Evolutionary conservation across 2,113 vertebrate species (phyloP).

Genomic region (Zonotrichia leucophrys): DNA sequence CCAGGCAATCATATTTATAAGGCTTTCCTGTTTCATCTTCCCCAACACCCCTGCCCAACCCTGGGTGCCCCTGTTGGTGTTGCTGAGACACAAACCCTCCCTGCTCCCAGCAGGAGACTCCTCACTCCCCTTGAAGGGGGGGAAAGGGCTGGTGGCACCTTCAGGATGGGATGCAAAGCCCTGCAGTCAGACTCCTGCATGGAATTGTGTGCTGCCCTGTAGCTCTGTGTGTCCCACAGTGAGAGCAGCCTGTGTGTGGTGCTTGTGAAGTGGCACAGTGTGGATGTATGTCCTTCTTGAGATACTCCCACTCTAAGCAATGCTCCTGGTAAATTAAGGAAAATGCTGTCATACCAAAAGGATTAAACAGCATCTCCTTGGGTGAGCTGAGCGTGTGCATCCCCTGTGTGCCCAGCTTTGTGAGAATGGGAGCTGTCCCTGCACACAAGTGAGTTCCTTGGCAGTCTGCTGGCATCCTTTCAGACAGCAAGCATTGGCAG

Average conservation of each 20-base stretch:
- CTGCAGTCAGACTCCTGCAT: background rate
- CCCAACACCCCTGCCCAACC: background rate
- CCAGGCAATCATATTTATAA: no score
- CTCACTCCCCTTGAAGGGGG: background rate
- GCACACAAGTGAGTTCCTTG: background rate
- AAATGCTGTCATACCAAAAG: background rate
- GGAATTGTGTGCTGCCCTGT: background rate
- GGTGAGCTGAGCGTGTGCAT: background rate
- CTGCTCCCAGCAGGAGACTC: background rate
- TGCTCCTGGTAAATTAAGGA: background rate
- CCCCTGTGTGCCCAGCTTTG: background rate
- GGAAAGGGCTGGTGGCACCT: background rate
- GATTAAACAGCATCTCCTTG: constrained; percentile 3
- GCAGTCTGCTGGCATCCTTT: constrained; percentile 22
- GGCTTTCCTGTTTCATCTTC: no score
- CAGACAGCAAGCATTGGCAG: background rate
- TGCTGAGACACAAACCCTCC: background rate
- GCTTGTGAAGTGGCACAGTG: background rate
- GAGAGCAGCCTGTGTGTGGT: constrained; percentile 33
- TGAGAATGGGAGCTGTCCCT: background rate
- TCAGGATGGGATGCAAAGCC: background rate
- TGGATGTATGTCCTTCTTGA: background rate
- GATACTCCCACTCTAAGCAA: background rate
- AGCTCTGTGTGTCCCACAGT: background rate
- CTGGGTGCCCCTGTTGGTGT: background rate